These are phyloP conservation scores for Lepus timidus DNA, from an alignment of 2,113 vertebrate genomes.

Conservation along the genomic window DNA sequence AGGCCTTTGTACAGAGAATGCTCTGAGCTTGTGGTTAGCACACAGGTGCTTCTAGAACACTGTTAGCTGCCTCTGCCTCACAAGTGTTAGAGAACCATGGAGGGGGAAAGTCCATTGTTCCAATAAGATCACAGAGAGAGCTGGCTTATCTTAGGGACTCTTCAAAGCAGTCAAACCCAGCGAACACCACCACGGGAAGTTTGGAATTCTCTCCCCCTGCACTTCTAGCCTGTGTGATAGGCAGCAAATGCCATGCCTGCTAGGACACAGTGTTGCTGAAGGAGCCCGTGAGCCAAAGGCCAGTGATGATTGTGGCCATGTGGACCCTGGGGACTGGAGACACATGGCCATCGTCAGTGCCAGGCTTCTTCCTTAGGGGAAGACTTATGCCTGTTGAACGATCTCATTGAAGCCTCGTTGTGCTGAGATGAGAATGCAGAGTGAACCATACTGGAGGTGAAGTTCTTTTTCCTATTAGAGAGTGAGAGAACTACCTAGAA, in stretches of 20 bases:
- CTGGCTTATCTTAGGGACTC: background rate
- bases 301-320: background rate
- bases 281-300: background rate
- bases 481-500: background rate
- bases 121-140: background rate
- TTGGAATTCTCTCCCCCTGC: background rate
- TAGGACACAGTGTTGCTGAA: background rate
- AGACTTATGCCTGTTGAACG: background rate
- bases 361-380: background rate
- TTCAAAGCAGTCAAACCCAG: background rate
- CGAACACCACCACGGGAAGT: background rate
- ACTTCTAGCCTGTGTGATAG: background rate
- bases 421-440: background rate
- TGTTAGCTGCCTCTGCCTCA: background rate
- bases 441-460: background rate
- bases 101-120: background rate
- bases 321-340: background rate
- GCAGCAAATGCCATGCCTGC: background rate
- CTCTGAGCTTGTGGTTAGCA: constrained; percentile 32
- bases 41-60: background rate
- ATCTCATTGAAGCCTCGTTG: background rate
- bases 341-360: background rate
- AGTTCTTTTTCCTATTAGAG: background rate
- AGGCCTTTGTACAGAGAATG: background rate
- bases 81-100: background rate